Percentiles rank a stretch among this genome's conserved stretches.
Conservation (phyloP, 2,797 vertebrate genomes). For the Myiotriccus ornatus region DNA sequence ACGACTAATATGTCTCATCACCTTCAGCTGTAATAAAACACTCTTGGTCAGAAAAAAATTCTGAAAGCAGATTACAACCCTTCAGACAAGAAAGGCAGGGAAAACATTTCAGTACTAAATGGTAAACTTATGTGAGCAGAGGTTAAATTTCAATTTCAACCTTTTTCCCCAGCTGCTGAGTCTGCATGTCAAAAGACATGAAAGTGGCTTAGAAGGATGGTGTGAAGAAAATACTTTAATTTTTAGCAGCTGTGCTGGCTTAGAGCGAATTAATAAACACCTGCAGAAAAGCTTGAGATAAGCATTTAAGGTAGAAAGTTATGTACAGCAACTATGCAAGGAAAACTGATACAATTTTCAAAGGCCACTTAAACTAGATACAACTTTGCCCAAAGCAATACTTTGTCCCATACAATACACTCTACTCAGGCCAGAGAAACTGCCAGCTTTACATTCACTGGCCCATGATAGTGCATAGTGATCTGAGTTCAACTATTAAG, state of each 20-base stretch:
- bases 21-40: conserved; percentile 26
- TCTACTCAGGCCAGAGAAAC: not conserved
- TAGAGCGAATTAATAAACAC: conserved; percentile 79
- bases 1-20: not conserved
- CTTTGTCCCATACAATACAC: not conserved
- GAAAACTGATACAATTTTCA: conserved; percentile 19
- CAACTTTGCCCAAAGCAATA: not conserved
- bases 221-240: conserved; percentile 71
- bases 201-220: conserved; percentile 29
- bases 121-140: not conserved
- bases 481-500: not conserved
- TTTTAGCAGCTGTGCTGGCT: conserved; percentile 84
- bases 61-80: conserved; percentile 28
- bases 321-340: not conserved
- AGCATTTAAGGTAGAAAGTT: conserved; percentile 60
- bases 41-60: not conserved
- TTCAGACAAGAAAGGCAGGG: conserved; percentile 30
- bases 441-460: not conserved
- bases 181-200: conserved; percentile 34
- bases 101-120: conserved; percentile 19
- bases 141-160: conserved; percentile 53
- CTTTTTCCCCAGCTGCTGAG: conserved; percentile 33
- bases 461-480: not conserved
- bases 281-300: conserved; percentile 58
- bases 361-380: not conserved